These are phyloP conservation scores for Mus spretus DNA, from an alignment of 2,797 vertebrate species.

Conservation along the genomic window DNA sequence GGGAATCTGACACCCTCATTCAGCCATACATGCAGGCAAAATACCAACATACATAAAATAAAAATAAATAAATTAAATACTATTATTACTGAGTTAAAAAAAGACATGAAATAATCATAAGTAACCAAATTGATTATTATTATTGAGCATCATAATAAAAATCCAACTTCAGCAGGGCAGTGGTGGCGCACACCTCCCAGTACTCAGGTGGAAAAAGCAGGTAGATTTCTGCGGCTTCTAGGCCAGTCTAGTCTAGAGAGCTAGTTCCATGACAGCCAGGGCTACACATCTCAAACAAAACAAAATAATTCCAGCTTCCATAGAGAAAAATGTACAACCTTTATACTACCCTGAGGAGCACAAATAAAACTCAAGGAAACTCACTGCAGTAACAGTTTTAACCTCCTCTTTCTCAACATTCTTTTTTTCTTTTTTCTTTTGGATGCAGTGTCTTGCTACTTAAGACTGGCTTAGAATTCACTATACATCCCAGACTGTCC, in stretches of 20 bases:
- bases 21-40: background rate
- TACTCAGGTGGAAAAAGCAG: background rate
- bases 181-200: background rate
- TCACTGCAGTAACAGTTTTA: background rate
- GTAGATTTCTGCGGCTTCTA: background rate
- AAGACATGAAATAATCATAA: background rate
- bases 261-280: background rate
- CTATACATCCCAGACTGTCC: background rate
- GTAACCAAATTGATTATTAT: background rate
- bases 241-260: background rate
- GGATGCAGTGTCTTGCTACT: background rate
- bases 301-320: background rate
- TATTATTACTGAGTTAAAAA: background rate
- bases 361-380: background rate
- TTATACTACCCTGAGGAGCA: background rate
- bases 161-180: background rate
- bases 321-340: background rate
- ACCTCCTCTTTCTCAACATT: slow-evolving; percentile 12
- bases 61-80: background rate
- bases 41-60: background rate
- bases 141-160: background rate
- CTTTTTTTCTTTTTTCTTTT: background rate
- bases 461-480: background rate
- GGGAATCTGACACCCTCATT: background rate
- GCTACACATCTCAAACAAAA: background rate